Evolutionary conservation across 2,113 vertebrate species (phyloP).

Genomic region (Zapus hudsonius): DNA sequence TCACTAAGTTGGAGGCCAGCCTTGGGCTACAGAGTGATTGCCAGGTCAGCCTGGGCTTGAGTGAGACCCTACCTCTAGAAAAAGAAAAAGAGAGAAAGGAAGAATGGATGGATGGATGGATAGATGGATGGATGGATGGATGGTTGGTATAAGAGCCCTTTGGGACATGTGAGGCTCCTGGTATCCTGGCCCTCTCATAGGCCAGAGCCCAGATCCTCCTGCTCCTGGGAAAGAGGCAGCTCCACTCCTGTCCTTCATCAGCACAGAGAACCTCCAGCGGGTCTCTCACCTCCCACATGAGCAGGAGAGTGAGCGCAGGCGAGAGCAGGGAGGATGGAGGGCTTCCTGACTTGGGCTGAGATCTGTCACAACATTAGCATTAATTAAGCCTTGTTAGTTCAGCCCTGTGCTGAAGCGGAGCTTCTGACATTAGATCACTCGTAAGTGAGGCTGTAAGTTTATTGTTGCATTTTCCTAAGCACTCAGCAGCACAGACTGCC

Average conservation of each 20-base stretch:
- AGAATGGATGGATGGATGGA: too few species aligned
- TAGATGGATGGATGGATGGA: too few species aligned
- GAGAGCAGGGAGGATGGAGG: conserved; percentile 49
- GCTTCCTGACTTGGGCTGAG: conserved; percentile 50
- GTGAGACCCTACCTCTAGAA: too few species aligned
- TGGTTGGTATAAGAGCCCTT: neutral
- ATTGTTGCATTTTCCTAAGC: conserved; percentile 48
- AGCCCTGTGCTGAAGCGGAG: conserved; percentile 61
- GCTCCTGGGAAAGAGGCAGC: neutral
- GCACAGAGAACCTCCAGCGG: neutral
- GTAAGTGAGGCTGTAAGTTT: conserved; percentile 64
- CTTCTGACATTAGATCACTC: conserved; percentile 74
- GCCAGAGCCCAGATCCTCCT: neutral
- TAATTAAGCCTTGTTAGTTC: conserved; percentile 80
- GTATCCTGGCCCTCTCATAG: neutral
- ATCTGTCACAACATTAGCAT: conserved; percentile 78
- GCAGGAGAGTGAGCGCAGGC: neutral
- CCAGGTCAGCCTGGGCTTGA: too few species aligned
- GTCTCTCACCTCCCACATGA: conserved; percentile 17
- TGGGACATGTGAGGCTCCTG: neutral
- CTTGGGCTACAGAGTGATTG: too few species aligned
- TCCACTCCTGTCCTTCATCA: neutral
- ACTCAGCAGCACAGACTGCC: conserved; percentile 1
- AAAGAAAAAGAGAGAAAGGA: too few species aligned
- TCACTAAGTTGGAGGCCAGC: too few species aligned